Percentiles rank a stretch among this genome's conserved stretches.
phyloP scores from a whole-genome alignment of 2,888 invertebrate species.

The Melinaea marsaeus region DNA sequence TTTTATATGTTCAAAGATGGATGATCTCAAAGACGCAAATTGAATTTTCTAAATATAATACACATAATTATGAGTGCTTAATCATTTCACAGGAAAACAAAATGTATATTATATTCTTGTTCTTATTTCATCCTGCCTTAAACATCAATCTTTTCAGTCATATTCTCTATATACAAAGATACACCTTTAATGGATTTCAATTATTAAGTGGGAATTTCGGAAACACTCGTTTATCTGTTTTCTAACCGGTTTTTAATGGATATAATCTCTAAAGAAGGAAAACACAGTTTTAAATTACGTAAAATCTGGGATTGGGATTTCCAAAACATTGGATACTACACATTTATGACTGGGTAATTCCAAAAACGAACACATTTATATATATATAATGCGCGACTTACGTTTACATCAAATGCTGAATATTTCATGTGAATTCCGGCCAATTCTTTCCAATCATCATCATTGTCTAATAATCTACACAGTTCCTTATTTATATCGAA shows the following conservation, averaged over 20 bases:
- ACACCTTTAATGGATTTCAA: no score
- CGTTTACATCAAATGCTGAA: slow-evolving; percentile 77
- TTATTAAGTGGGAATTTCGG: no score
- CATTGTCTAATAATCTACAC: slow-evolving; percentile 86
- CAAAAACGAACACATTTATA: slow-evolving; percentile 18
- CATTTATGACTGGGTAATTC: slow-evolving; percentile 44
- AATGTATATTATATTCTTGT: no score
- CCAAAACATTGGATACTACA: slow-evolving; percentile 8
- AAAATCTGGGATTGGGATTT: background rate
- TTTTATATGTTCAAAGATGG: no score
- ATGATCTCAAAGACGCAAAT: no score
- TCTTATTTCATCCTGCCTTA: no score
- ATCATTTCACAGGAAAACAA: no score
- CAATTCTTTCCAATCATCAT: slow-evolving; percentile 88
- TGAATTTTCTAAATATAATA: no score
- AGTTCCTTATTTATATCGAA: slow-evolving; percentile 82
- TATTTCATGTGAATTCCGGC: slow-evolving; percentile 83
- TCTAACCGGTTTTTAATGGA: background rate
- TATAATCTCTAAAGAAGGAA: slow-evolving; percentile 19
- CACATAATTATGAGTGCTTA: no score
- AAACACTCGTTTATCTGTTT: no score
- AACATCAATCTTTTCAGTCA: no score
- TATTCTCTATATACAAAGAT: no score
- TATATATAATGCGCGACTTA: slow-evolving; percentile 44
- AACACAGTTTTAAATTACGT: slow-evolving; percentile 15